A percentile compares a stretch with the other conserved stretches of the same genome.
Evolutionary conservation across 2,888 invertebrate genomes (phyloP).

Genomic region (Criorhina ranunculi): DNA sequence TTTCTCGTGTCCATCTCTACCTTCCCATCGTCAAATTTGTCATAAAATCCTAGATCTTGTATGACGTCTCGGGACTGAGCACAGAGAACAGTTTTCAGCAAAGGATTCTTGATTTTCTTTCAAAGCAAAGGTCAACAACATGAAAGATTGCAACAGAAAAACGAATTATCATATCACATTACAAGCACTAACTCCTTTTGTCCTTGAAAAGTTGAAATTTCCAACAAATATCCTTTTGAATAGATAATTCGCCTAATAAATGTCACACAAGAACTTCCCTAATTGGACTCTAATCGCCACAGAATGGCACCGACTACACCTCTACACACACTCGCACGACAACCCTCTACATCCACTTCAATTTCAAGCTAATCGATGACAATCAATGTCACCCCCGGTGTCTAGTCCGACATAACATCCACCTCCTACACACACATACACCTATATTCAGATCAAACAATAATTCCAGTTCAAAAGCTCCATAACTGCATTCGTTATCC

Average conservation of each 20-base stretch:
- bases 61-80: too few relatives aligned
- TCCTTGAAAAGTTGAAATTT: too few relatives aligned
- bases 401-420: constrained; percentile 1
- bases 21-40: too few relatives aligned
- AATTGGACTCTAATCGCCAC: constrained; percentile 64
- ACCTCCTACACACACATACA: neutral
- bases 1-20: too few relatives aligned
- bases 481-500: constrained; percentile 29
- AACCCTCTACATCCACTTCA: neutral
- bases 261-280: constrained; percentile 50
- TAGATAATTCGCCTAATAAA: constrained; percentile 20
- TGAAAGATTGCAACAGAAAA: too few relatives aligned
- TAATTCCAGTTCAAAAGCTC: constrained; percentile 3
- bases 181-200: too few relatives aligned
- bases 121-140: too few relatives aligned
- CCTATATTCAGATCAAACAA: neutral
- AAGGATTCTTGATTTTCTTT: too few relatives aligned
- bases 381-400: constrained; percentile 41
- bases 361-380: constrained; percentile 12
- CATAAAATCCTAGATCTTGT: too few relatives aligned
- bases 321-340: neutral
- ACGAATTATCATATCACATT: too few relatives aligned
- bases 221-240: neutral
- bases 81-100: too few relatives aligned
- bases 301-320: constrained; percentile 28